Conservation (phyloP, 2,113 vertebrate species). For the Scatophagus argus region DNA sequence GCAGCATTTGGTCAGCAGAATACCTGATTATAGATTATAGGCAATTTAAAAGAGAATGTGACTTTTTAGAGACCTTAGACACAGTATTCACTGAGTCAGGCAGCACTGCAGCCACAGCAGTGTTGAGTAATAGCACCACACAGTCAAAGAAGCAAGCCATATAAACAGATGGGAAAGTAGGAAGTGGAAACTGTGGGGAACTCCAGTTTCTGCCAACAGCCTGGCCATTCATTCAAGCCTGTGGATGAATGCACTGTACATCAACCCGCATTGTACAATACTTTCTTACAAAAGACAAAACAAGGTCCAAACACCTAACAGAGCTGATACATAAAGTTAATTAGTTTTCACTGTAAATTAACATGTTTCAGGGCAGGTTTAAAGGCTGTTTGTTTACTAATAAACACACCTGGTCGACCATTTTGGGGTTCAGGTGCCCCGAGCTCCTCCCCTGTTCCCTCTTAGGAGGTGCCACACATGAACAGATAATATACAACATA, state of each 20-base stretch:
- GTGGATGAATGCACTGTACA: slow-evolving; percentile 44
- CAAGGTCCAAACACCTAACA: neutral
- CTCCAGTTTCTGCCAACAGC: slow-evolving; percentile 50
- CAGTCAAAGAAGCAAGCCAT: slow-evolving; percentile 39
- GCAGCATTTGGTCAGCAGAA: neutral
- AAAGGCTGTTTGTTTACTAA: slow-evolving; percentile 3
- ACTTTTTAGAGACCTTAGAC: slow-evolving; percentile 5
- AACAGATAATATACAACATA: slow-evolving; percentile 33
- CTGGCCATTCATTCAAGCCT: slow-evolving; percentile 58
- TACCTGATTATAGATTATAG: neutral
- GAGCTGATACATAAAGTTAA: neutral
- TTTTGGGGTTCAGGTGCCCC: slow-evolving; percentile 37
- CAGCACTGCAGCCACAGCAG: slow-evolving; percentile 1
- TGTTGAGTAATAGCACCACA: slow-evolving; percentile 43
- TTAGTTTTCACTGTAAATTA: neutral
- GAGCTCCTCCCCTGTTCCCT: slow-evolving; percentile 32
- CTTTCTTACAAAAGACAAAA: neutral
- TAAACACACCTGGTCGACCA: slow-evolving; percentile 63
- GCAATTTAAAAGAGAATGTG: slow-evolving; percentile 8
- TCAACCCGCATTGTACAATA: slow-evolving; percentile 1
- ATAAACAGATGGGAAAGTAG: slow-evolving; percentile 69
- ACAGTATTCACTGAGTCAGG: slow-evolving; percentile 18
- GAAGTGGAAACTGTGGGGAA: slow-evolving; percentile 62
- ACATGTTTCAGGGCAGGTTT: neutral
- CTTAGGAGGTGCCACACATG: slow-evolving; percentile 34